These are phyloP conservation scores for Balearica regulorum DNA, from an alignment of 2,797 vertebrate species.

Conservation along the genomic window DNA sequence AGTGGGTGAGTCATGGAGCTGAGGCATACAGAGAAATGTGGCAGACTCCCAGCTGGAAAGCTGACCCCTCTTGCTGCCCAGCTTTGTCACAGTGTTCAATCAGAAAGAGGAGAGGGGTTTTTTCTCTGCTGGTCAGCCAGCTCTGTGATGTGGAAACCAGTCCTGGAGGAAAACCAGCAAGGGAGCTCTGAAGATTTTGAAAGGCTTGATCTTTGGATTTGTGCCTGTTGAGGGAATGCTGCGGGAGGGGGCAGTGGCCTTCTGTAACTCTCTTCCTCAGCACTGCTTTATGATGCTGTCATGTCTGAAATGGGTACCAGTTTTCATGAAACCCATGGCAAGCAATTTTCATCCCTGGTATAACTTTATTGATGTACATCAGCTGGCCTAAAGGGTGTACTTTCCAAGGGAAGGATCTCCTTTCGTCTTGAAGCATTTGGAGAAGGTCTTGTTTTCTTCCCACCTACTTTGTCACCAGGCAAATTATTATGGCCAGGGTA, in stretches of 20 bases:
- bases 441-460: not conserved
- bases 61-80: not conserved
- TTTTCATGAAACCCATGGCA: not conserved
- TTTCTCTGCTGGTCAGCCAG: not conserved
- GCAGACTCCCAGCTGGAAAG: not conserved
- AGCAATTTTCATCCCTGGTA: not conserved
- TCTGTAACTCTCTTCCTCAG: not conserved
- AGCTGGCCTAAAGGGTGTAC: not conserved
- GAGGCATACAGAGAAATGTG: not conserved
- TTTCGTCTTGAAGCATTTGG: not conserved
- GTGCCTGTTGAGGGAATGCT: not conserved
- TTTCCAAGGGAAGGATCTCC: not conserved
- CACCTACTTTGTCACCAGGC: not conserved
- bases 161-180: not conserved
- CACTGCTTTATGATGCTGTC: accelerated
- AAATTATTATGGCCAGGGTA: not conserved
- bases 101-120: not conserved
- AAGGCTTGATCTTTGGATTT: not conserved
- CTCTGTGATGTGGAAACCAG: not conserved
- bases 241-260: not conserved
- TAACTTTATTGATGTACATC: not conserved
- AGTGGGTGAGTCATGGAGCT: not conserved
- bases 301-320: not conserved
- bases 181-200: not conserved
- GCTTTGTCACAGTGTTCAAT: not conserved